Evolutionary conservation across 2,797 vertebrate species (phyloP).

Genomic region (Todus mexicanus): DNA sequence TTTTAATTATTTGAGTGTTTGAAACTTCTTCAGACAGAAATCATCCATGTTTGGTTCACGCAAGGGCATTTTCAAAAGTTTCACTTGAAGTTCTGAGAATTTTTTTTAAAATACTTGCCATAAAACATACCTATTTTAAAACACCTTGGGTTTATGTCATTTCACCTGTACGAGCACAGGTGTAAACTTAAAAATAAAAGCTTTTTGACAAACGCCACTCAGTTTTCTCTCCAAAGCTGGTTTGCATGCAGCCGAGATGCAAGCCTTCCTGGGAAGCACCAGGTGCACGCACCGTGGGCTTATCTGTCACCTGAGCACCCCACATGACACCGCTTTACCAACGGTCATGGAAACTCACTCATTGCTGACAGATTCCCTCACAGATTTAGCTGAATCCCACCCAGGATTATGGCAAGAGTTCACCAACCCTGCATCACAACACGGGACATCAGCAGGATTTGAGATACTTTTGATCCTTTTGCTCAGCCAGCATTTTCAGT

Average conservation of each 20-base stretch:
- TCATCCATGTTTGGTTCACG: background rate
- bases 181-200: background rate
- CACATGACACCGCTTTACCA: fast-evolving
- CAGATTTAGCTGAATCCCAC: no score
- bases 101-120: fast-evolving
- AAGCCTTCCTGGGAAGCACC: background rate
- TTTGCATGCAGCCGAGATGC: background rate
- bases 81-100: background rate
- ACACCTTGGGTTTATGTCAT: background rate
- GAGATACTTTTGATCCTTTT: background rate
- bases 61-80: background rate
- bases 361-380: background rate
- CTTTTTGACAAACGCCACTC: background rate
- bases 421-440: background rate
- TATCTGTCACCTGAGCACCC: background rate
- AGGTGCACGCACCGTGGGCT: background rate
- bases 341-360: background rate
- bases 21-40: background rate
- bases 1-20: background rate
- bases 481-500: background rate
- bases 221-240: background rate
- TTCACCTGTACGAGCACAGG: background rate
- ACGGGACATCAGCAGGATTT: background rate
- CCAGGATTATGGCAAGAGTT: background rate
- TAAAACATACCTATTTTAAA: background rate